phyloP scores from a whole-genome alignment of 2,113 vertebrate species.

The Aspiorhynchus laticeps region DNA sequence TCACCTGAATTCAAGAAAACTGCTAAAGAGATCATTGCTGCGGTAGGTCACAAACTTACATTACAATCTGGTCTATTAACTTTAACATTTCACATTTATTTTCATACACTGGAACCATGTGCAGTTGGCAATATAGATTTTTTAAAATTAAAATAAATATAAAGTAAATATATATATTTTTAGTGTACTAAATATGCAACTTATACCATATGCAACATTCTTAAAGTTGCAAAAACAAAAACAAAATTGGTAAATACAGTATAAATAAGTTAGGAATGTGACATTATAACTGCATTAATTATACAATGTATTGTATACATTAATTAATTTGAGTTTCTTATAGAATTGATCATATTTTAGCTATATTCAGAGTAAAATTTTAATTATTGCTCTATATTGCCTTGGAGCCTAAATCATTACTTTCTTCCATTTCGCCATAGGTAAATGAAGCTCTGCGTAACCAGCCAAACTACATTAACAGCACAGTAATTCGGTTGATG shows the following conservation, averaged over 20 bases:
- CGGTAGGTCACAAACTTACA: conserved; percentile 58
- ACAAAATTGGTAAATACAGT: background rate
- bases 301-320: too few species aligned
- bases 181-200: too few species aligned
- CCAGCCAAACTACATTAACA: conserved; percentile 56
- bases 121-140: background rate
- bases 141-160: too few species aligned
- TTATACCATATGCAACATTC: too few species aligned
- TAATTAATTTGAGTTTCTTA: too few species aligned
- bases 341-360: too few species aligned
- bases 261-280: background rate
- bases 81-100: background rate
- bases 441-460: conserved; percentile 49
- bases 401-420: background rate
- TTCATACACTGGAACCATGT: background rate
- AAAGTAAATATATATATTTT: background rate
- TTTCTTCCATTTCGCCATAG: conserved; percentile 58
- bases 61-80: conserved; percentile 7
- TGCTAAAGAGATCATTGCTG: conserved; percentile 49
- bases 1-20: conserved; percentile 59
- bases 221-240: background rate
- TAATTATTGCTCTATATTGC: background rate
- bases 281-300: too few species aligned
- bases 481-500: conserved; percentile 67
- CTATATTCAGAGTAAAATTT: too few species aligned